A percentile compares a stretch with the other conserved stretches of the same genome.
These are phyloP conservation scores for Eupithecia abbreviata DNA, from an alignment of 2,888 invertebrate species.

Conservation along the genomic window DNA sequence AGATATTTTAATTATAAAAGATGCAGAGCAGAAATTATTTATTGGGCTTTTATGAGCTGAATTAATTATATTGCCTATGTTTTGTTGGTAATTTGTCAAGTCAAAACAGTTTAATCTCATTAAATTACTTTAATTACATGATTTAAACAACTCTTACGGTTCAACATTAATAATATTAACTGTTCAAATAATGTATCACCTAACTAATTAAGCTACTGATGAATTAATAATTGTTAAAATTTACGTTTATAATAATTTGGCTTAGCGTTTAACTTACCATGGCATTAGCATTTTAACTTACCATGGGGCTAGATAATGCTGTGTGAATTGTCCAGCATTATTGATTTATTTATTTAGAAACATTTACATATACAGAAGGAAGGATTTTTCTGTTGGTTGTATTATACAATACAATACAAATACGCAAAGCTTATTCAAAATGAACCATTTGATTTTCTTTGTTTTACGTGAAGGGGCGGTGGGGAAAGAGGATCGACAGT, in stretches of 20 bases:
- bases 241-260: too few species aligned
- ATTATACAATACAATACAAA: too few species aligned
- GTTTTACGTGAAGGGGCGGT: too few species aligned
- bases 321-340: too few species aligned
- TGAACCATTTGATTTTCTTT: too few species aligned
- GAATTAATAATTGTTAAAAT: not conserved
- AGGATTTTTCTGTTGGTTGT: not conserved
- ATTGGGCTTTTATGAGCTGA: not conserved
- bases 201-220: not conserved
- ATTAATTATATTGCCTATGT: not conserved
- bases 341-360: too few species aligned
- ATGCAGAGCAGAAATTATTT: slow-evolving; percentile 16
- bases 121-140: slow-evolving; percentile 19
- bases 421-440: too few species aligned
- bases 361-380: not conserved
- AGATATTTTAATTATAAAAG: too few species aligned
- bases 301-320: too few species aligned
- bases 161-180: not conserved
- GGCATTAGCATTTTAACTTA: too few species aligned
- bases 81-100: slow-evolving; percentile 16
- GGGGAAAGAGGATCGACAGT: too few species aligned
- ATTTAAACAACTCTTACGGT: slow-evolving; percentile 10
- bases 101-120: slow-evolving; percentile 12
- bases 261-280: too few species aligned
- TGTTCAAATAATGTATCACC: not conserved